These are phyloP conservation scores for Melanerpes formicivorus DNA, from an alignment of 2,113 vertebrate species.

Conservation along the genomic window DNA sequence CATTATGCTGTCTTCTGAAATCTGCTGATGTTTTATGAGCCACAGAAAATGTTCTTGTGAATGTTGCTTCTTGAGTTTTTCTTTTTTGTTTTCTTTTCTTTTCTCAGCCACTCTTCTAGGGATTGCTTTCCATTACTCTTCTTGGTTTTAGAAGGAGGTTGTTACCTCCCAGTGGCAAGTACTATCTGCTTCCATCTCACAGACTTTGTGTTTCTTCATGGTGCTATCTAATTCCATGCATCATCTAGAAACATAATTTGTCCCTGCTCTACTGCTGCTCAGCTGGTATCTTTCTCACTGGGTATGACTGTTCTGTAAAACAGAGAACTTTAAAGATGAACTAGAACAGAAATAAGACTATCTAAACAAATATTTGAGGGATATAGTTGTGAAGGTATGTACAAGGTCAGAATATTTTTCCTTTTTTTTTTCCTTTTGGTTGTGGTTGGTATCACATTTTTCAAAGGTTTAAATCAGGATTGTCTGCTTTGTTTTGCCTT, in stretches of 20 bases:
- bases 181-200: background rate
- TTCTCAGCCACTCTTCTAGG: background rate
- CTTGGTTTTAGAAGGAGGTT: background rate
- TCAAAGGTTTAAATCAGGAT: background rate
- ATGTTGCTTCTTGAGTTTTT: background rate
- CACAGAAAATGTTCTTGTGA: background rate
- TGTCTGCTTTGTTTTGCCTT: conserved; percentile 31
- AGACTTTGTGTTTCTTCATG: background rate
- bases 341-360: background rate
- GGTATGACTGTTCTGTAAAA: background rate
- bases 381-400: background rate
- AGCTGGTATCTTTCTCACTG: background rate
- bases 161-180: background rate
- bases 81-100: background rate
- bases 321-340: background rate
- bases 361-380: conserved; percentile 28
- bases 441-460: background rate
- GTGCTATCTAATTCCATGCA: background rate
- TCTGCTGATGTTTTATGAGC: background rate
- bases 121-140: background rate
- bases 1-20: background rate
- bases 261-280: background rate
- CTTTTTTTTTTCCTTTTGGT: background rate
- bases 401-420: background rate
- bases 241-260: background rate